Conservation (phyloP, 1,140 invertebrate species). For the Drosophila sp. region DNA sequence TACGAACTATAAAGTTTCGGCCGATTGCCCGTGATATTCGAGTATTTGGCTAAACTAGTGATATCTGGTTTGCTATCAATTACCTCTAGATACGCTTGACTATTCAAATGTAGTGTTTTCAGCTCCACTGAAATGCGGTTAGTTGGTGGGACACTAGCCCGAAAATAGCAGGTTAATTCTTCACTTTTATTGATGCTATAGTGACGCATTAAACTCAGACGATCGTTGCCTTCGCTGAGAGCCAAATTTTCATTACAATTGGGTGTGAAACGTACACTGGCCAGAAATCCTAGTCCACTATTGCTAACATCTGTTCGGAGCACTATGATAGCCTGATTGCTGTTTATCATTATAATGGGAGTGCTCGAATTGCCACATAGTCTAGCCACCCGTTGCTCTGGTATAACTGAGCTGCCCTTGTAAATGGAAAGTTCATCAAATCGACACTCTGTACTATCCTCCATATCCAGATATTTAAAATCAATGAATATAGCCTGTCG, state of each 20-base stretch:
- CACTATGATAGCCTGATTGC: conserved; percentile 85
- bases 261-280: conserved; percentile 85
- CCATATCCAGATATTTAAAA: conserved; percentile 85
- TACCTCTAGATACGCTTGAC: conserved; percentile 86
- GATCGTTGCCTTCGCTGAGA: conserved; percentile 46
- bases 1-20: conserved; percentile 85
- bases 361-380: conserved; percentile 87
- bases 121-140: conserved; percentile 85
- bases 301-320: conserved; percentile 84
- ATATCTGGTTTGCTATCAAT: conserved; percentile 86
- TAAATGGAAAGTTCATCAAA: conserved; percentile 86
- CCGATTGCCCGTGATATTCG: conserved; percentile 83
- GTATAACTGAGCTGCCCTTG: conserved; percentile 84
- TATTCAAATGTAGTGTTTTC: conserved; percentile 84
- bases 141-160: conserved; percentile 76
- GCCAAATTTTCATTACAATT: conserved; percentile 83
- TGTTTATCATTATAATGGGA: conserved; percentile 85
- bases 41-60: conserved; percentile 86
- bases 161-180: conserved; percentile 84
- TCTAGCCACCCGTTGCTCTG: conserved; percentile 83
- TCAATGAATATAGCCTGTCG: conserved; percentile 88
- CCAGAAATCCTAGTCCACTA: conserved; percentile 85
- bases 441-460: conserved; percentile 72
- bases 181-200: conserved; percentile 61
- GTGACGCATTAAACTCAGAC: conserved; percentile 52